These are phyloP conservation scores for Drosophila nr. medialis DNA, from an alignment of 2,888 invertebrate species.

Conservation along the genomic window DNA sequence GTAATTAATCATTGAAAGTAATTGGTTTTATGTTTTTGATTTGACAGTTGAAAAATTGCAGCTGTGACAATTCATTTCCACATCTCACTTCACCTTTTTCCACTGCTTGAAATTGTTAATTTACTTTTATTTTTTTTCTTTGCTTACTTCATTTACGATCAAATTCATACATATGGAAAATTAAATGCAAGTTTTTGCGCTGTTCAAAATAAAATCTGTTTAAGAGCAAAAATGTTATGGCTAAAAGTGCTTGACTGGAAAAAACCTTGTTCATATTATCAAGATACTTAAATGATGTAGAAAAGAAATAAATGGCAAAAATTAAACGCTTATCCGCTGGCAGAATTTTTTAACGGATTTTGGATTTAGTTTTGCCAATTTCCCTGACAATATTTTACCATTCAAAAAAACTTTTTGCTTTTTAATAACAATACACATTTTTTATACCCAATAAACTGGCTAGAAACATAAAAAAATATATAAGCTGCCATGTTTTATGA, in stretches of 20 bases:
- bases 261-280: background rate
- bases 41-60: constrained; percentile 80
- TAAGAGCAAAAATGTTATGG: background rate
- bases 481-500: constrained; percentile 20
- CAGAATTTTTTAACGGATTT: background rate
- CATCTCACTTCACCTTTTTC: constrained; percentile 8
- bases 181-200: background rate
- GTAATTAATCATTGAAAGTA: constrained; percentile 76
- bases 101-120: constrained; percentile 3
- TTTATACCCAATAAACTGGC: no score
- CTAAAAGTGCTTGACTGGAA: background rate
- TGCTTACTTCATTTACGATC: background rate
- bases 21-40: constrained; percentile 77
- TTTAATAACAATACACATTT: no score
- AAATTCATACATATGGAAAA: constrained; percentile 13
- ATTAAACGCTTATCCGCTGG: background rate
- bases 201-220: background rate
- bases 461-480: background rate
- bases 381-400: background rate
- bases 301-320: background rate
- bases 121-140: constrained; percentile 9
- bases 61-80: constrained; percentile 68
- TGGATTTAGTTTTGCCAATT: background rate
- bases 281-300: background rate
- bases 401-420: background rate